Conservation (phyloP, 2,888 invertebrate genomes). For the Saturnia pavonia region DNA sequence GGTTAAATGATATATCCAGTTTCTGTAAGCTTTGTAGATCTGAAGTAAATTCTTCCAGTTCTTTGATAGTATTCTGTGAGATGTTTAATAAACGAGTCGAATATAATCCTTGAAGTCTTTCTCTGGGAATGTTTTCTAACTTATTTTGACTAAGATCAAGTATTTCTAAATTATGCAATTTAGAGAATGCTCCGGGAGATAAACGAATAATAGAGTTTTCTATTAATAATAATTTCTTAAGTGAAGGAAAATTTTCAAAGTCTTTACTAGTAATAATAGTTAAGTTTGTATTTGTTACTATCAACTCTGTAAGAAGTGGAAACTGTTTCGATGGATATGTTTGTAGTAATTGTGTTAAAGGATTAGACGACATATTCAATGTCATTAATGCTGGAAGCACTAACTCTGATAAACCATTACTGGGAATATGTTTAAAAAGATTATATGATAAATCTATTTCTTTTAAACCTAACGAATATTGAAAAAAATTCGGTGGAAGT, state of each 20-base stretch:
- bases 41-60: constrained; percentile 89
- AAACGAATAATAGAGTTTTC: constrained; percentile 89
- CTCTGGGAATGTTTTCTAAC: constrained; percentile 91
- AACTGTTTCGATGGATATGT: constrained; percentile 86
- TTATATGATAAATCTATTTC: constrained; percentile 90
- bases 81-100: constrained; percentile 89
- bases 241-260: constrained; percentile 90
- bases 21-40: constrained; percentile 90
- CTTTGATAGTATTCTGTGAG: constrained; percentile 91
- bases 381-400: constrained; percentile 87
- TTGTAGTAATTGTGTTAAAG: constrained; percentile 88
- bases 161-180: constrained; percentile 87
- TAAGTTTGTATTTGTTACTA: constrained; percentile 90
- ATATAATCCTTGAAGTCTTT: constrained; percentile 90
- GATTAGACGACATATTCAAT: constrained; percentile 92
- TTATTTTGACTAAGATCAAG: constrained; percentile 92
- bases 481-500: constrained; percentile 91
- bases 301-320: constrained; percentile 90
- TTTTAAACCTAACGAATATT: constrained; percentile 86
- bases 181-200: constrained; percentile 92
- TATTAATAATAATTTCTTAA: constrained; percentile 88
- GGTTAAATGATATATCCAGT: constrained; percentile 92
- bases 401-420: constrained; percentile 87
- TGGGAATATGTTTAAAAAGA: constrained; percentile 90
- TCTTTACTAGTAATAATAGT: constrained; percentile 92